Evolutionary conservation across 2,797 vertebrate genomes (phyloP).

Genomic region (Aldrovandia affinis): DNA sequence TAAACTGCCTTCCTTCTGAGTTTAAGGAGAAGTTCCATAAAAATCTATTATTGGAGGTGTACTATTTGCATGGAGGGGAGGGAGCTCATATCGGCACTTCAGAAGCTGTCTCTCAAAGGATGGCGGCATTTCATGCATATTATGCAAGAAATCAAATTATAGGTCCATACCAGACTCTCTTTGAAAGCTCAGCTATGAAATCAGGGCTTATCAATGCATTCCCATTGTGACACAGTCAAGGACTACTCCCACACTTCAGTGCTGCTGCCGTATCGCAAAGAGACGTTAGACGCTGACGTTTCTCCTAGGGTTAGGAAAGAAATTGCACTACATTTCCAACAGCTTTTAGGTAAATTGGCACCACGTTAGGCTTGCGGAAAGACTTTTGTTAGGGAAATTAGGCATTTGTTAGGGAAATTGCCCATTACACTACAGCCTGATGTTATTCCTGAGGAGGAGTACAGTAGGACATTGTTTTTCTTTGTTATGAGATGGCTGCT

Average conservation of each 20-base stretch:
- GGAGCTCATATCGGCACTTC: not conserved
- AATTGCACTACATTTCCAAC: not conserved
- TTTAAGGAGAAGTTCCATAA: not conserved
- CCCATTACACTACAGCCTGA: not conserved
- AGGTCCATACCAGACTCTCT: not conserved
- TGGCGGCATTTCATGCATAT: not conserved
- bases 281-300: not conserved
- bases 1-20: not conserved
- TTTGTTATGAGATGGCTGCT: not conserved
- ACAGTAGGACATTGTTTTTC: not conserved
- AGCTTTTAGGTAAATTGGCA: not conserved
- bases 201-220: slow-evolving; percentile 10
- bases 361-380: not conserved
- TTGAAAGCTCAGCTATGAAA: not conserved
- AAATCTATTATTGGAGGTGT: not conserved
- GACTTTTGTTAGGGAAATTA: not conserved
- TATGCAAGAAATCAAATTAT: not conserved
- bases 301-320: not conserved
- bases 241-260: not conserved
- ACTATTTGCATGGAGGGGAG: not conserved
- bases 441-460: slow-evolving; percentile 1
- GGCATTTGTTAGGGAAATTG: not conserved
- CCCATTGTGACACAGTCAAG: not conserved
- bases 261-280: not conserved
- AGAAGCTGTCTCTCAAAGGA: not conserved